Percentiles rank a stretch among this genome's conserved stretches.
These are phyloP conservation scores for Bombus sylvicola DNA, from an alignment of 1,140 invertebrate genomes.

Conservation along the genomic window DNA sequence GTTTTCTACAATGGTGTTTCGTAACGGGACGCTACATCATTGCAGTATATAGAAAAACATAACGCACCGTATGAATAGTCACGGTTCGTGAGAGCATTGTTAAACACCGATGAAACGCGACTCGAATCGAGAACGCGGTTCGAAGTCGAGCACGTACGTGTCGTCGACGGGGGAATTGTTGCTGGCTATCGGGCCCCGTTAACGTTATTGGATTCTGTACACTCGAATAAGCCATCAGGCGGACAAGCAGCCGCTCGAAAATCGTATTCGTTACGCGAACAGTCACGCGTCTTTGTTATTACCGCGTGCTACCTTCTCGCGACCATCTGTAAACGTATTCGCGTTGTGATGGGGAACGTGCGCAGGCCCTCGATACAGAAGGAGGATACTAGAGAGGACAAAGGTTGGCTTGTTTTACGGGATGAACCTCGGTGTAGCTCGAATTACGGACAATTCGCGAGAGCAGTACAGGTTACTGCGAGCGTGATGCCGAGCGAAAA, in stretches of 20 bases:
- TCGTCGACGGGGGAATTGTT: slow-evolving; percentile 45
- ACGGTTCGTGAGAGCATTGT: slow-evolving; percentile 40
- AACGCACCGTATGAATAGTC: slow-evolving; percentile 44
- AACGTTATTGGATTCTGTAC: slow-evolving; percentile 47
- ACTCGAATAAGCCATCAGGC: slow-evolving; percentile 41
- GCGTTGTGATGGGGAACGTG: neutral
- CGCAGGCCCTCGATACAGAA: neutral
- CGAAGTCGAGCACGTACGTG: slow-evolving; percentile 21
- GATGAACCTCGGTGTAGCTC: neutral
- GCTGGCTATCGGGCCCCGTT: slow-evolving; percentile 5
- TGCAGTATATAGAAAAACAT: slow-evolving; percentile 31
- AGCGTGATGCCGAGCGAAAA: neutral
- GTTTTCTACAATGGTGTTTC: slow-evolving; percentile 8
- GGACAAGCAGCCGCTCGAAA: slow-evolving; percentile 36
- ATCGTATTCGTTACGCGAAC: slow-evolving; percentile 46
- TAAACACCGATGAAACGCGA: slow-evolving; percentile 37
- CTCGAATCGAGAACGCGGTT: slow-evolving; percentile 25
- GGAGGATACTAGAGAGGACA: too few species aligned
- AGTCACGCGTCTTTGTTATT: slow-evolving; percentile 37
- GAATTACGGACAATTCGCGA: slow-evolving; percentile 11
- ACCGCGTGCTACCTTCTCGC: neutral
- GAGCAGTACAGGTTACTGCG: neutral
- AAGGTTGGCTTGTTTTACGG: neutral
- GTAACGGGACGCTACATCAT: neutral
- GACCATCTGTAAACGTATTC: neutral